A percentile compares a stretch with the other conserved stretches of the same genome.
phyloP scores from a whole-genome alignment of 2,113 vertebrate species.

The Siniperca chuatsi region DNA sequence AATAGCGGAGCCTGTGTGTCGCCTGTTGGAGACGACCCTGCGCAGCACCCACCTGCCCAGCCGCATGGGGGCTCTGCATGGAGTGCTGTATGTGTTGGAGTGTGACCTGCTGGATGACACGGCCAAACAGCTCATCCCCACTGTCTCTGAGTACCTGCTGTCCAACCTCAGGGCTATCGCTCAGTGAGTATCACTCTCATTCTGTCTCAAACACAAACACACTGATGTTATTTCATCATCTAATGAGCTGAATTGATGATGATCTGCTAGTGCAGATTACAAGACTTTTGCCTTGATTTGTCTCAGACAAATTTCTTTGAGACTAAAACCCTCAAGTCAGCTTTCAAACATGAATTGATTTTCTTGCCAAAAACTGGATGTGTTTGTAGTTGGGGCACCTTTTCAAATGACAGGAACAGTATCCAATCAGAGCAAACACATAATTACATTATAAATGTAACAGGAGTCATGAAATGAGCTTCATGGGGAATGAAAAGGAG shows the following conservation, averaged over 20 bases:
- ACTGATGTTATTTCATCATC: slow-evolving; percentile 22
- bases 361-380: neutral
- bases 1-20: slow-evolving; percentile 93
- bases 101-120: slow-evolving; percentile 98
- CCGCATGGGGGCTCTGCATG: slow-evolving; percentile 94
- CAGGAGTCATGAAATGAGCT: neutral
- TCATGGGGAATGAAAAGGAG: neutral
- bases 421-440: neutral
- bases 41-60: slow-evolving; percentile 95
- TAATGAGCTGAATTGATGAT: slow-evolving; percentile 38
- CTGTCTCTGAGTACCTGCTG: slow-evolving; percentile 93
- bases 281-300: neutral
- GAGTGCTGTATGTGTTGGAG: slow-evolving; percentile 94
- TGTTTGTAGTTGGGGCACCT: neutral
- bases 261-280: neutral
- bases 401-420: neutral
- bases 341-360: neutral
- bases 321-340: neutral
- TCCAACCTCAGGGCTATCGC: slow-evolving; percentile 91
- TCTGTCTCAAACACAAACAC: slow-evolving; percentile 3
- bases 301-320: neutral
- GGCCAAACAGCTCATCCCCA: slow-evolving; percentile 93
- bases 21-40: slow-evolving; percentile 92
- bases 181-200: slow-evolving; percentile 86
- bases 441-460: neutral